Percentiles rank a stretch among this genome's conserved stretches.
Conservation (phyloP, 2,797 vertebrate genomes). For the Cossypha niveicapilla region DNA sequence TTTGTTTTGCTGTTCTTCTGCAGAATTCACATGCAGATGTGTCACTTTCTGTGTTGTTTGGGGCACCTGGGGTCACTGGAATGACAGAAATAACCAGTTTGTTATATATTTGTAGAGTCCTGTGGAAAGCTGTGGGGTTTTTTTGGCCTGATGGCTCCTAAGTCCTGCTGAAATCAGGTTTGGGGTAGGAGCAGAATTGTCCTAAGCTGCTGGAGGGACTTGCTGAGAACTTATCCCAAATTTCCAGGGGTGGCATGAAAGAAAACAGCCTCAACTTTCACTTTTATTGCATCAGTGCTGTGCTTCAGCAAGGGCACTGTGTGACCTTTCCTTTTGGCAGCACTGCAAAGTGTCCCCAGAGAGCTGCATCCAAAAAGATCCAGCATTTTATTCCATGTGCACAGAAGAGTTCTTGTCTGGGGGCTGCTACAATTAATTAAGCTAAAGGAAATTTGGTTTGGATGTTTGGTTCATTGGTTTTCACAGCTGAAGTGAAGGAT, state of each 20-base stretch:
- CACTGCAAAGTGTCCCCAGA: background rate
- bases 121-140: background rate
- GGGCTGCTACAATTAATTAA: conserved; percentile 6
- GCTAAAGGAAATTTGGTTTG: background rate
- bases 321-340: background rate
- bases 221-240: background rate
- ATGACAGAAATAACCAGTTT: background rate
- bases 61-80: background rate
- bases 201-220: background rate
- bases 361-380: background rate
- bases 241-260: background rate
- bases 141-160: background rate
- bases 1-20: background rate
- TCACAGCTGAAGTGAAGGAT: background rate
- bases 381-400: background rate
- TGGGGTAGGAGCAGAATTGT: background rate
- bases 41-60: background rate
- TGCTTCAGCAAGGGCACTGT: background rate
- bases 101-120: background rate
- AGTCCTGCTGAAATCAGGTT: background rate
- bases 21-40: background rate
- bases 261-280: background rate
- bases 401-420: background rate
- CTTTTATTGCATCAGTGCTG: background rate
- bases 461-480: background rate